Evolutionary conservation across 2,113 vertebrate genomes (phyloP).

Genomic region (Phylloscopus whistleri): DNA sequence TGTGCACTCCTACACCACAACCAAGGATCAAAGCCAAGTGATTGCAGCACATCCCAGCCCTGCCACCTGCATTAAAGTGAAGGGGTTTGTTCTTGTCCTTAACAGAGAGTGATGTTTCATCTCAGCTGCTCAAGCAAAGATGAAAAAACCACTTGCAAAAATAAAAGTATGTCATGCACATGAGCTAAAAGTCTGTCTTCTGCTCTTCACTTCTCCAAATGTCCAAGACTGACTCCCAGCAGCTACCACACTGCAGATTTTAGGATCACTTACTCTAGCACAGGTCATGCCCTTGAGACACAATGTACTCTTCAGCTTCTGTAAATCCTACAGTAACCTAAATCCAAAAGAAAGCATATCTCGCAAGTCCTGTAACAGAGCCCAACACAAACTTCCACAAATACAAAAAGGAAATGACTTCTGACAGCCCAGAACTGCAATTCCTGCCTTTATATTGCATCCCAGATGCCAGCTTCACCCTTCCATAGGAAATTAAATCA

Average conservation of each 20-base stretch:
- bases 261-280: not conserved
- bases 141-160: not conserved
- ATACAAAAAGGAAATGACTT: not conserved
- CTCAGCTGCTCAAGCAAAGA: not conserved
- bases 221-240: not conserved
- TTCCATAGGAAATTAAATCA: not conserved
- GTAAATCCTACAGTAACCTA: not conserved
- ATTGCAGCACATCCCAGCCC: not conserved
- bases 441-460: not conserved
- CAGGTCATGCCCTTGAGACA: not conserved
- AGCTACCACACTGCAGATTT: not conserved
- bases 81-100: slow-evolving; percentile 13
- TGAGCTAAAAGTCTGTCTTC: not conserved
- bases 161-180: not conserved
- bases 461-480: not conserved
- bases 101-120: not conserved
- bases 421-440: not conserved
- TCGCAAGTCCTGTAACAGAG: not conserved
- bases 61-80: not conserved
- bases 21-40: slow-evolving; percentile 40
- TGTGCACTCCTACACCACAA: not conserved
- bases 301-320: not conserved
- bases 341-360: not conserved
- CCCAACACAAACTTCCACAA: not conserved
- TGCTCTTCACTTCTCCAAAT: not conserved